phyloP scores from a whole-genome alignment of 1,140 invertebrate genomes.

The Penaeus indicus region DNA sequence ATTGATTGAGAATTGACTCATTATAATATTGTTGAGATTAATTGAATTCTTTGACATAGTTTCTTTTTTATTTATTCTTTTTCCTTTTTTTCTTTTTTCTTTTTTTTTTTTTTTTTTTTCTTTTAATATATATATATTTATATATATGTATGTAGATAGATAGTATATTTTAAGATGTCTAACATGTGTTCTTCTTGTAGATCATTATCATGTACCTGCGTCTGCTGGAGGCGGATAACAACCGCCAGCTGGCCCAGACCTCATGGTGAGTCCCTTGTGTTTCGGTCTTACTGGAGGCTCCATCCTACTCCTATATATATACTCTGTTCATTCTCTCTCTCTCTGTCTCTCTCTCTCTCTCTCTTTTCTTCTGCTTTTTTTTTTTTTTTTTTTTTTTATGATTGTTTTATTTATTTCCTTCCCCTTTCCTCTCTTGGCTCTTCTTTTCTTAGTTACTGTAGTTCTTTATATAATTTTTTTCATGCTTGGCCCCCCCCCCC shows the following conservation, averaged over 20 bases:
- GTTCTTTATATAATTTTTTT: too few relatives aligned
- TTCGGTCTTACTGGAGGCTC: slow-evolving; percentile 54
- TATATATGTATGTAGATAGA: not conserved
- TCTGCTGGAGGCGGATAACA: slow-evolving; percentile 87
- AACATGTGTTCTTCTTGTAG: slow-evolving; percentile 70
- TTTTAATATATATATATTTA: not conserved
- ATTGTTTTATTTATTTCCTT: not conserved
- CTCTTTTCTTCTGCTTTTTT: not conserved
- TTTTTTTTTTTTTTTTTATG: too few relatives aligned
- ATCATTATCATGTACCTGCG: slow-evolving; percentile 96
- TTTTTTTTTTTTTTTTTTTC: too few relatives aligned
- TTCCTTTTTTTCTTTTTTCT: too few relatives aligned
- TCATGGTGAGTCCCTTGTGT: slow-evolving; percentile 80
- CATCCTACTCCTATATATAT: slow-evolving; percentile 6
- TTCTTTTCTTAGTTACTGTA: too few relatives aligned
- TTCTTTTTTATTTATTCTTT: too few relatives aligned
- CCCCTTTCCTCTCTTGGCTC: not conserved
- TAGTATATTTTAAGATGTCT: slow-evolving; percentile 5
- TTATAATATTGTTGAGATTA: too few relatives aligned
- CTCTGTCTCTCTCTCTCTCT: not conserved
- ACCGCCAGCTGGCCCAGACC: slow-evolving; percentile 88
- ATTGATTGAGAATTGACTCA: too few relatives aligned
- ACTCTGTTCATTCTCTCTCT: not conserved
- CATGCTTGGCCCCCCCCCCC: too few relatives aligned
- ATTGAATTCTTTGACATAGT: too few relatives aligned